Evolutionary conservation across 1,140 invertebrate species (phyloP).

Genomic region (Akabosia matsudoensis): DNA sequence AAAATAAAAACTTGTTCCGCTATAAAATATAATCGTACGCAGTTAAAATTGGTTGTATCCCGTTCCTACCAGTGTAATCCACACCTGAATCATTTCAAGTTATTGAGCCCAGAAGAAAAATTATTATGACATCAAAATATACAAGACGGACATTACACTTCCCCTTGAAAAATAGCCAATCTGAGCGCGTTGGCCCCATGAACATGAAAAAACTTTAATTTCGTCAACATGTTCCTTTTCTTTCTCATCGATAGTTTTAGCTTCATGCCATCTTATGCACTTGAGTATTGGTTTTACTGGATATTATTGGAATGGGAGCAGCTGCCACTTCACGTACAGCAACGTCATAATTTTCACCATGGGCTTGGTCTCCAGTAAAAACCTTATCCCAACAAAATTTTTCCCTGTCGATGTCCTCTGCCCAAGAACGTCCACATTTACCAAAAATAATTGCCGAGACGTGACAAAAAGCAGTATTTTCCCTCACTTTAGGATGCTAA

Average conservation of each 20-base stretch:
- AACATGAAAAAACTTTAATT: neutral
- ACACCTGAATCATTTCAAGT: neutral
- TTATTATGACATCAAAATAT: neutral
- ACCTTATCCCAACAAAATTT: neutral
- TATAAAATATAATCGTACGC: no score
- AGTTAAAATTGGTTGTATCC: no score
- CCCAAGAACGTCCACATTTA: neutral
- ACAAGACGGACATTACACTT: neutral
- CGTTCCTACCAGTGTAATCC: neutral
- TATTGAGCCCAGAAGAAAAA: slow-evolving; percentile 8
- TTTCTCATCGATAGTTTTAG: neutral
- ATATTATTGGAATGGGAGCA: neutral
- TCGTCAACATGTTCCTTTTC: neutral
- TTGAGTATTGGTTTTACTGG: neutral
- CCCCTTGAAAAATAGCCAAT: neutral
- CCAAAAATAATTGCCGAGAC: slow-evolving; percentile 5
- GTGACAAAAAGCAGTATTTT: neutral
- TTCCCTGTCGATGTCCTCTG: neutral
- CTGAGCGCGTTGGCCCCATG: neutral
- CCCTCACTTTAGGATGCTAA: neutral
- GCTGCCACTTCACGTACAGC: neutral
- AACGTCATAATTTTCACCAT: slow-evolving; percentile 11
- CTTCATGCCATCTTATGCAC: neutral
- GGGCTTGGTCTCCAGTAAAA: neutral
- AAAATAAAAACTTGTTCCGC: neutral